A percentile compares a stretch with the other conserved stretches of the same genome.
These are phyloP conservation scores for Lepidurus arcticus DNA, from an alignment of 1,140 invertebrate species.

Conservation along the genomic window DNA sequence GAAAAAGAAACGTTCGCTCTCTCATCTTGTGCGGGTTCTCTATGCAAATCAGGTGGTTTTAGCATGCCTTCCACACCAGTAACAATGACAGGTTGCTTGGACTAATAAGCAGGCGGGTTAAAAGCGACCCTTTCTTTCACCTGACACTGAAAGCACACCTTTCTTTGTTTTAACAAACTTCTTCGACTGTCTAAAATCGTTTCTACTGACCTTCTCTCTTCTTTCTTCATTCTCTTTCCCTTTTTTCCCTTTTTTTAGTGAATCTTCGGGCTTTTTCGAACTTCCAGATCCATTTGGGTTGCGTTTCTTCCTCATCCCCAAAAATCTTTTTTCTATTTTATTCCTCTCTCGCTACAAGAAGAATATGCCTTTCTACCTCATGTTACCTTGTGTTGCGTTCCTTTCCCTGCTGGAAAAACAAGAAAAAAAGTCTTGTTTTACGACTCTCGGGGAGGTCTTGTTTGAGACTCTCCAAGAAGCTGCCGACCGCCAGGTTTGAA, in stretches of 20 bases:
- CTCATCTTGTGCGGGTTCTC: conserved; percentile 9
- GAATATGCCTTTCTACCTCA: not conserved
- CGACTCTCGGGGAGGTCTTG: conserved; percentile 9
- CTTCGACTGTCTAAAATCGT: not conserved
- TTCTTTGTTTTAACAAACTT: conserved; percentile 16
- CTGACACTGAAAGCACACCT: conserved; percentile 14
- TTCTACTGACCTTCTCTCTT: not conserved
- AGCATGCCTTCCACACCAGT: conserved; percentile 17
- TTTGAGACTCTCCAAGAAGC: not conserved
- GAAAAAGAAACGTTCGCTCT: not conserved
- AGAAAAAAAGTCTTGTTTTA: conserved; percentile 1
- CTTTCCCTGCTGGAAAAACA: not conserved
- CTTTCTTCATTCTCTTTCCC: not conserved
- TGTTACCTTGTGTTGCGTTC: not conserved
- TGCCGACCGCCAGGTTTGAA: conserved; percentile 11
- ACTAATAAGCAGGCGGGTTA: conserved; percentile 21
- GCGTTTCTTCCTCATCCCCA: too few relatives aligned
- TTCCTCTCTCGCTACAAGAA: not conserved
- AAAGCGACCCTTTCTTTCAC: conserved; percentile 12
- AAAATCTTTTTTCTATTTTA: not conserved
- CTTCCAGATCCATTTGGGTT: too few relatives aligned
- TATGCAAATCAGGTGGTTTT: conserved; percentile 19
- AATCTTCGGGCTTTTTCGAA: too few relatives aligned
- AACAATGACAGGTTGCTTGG: conserved; percentile 18
- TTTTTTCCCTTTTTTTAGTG: not conserved